Evolutionary conservation across 2,113 vertebrate species (phyloP).

Genomic region (Stegastes partitus): DNA sequence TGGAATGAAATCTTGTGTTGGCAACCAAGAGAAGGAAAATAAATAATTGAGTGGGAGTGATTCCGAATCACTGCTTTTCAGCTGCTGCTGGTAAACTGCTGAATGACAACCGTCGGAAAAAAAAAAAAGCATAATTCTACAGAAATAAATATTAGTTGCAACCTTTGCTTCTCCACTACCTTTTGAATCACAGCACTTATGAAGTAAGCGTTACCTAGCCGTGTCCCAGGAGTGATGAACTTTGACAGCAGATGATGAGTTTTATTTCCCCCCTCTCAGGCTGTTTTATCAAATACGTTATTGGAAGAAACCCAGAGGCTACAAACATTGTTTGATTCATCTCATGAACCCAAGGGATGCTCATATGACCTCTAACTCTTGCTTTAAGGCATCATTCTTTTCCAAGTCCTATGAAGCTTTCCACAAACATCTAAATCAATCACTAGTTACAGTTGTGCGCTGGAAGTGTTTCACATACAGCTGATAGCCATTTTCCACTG

Average conservation of each 20-base stretch:
- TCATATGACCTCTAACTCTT: conserved; percentile 43
- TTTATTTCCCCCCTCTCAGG: conserved; percentile 24
- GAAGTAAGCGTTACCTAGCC: conserved; percentile 1
- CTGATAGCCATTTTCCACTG: background rate
- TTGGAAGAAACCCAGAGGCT: conserved; percentile 38
- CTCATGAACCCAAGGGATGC: conserved; percentile 15
- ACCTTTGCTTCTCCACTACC: background rate
- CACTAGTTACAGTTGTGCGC: background rate
- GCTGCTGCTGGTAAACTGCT: conserved; percentile 2
- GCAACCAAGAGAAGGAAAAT: background rate
- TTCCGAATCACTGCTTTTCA: conserved; percentile 7
- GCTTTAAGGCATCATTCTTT: conserved; percentile 24
- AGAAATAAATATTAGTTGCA: conserved; percentile 17
- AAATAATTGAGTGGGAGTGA: conserved; percentile 12
- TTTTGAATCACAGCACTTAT: conserved; percentile 18
- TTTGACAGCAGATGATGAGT: conserved; percentile 38
- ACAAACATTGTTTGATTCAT: conserved; percentile 42
- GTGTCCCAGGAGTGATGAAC: conserved; percentile 26
- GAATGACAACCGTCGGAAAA: background rate
- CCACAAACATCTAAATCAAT: conserved; percentile 37
- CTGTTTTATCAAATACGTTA: conserved; percentile 27
- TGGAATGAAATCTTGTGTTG: conserved; percentile 16
- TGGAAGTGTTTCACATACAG: conserved; percentile 6
- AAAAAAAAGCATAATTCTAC: background rate
- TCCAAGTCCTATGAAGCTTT: conserved; percentile 9